These are phyloP conservation scores for Acleris emargana DNA, from an alignment of 2,888 invertebrate genomes.

Conservation along the genomic window DNA sequence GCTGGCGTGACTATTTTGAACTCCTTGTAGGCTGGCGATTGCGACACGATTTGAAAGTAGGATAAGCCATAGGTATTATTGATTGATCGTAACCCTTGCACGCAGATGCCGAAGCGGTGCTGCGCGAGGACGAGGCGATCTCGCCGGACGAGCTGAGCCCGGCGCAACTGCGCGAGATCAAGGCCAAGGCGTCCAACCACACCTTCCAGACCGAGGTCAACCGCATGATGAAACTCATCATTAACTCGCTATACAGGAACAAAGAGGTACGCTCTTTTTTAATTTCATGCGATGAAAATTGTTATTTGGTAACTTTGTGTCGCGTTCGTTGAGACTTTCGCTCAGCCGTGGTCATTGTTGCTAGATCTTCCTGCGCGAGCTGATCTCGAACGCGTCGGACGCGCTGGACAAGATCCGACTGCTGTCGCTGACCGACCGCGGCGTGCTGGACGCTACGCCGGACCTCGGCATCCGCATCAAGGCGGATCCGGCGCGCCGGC, in stretches of 20 bases:
- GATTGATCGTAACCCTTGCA: conserved; percentile 2
- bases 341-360: conserved; percentile 25
- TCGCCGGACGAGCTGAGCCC: conserved; percentile 97
- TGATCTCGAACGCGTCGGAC: conserved; percentile 99
- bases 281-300: not conserved
- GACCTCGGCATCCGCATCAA: conserved; percentile 96
- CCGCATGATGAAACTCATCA: conserved; percentile 99
- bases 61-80: not conserved
- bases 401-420: conserved; percentile 99
- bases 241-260: conserved; percentile 99
- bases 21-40: too few species aligned
- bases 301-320: not conserved
- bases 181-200: conserved; percentile 94
- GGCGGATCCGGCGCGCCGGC: conserved; percentile 95
- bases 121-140: conserved; percentile 98
- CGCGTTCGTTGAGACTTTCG: not conserved
- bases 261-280: conserved; percentile 89
- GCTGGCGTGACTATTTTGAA: too few species aligned
- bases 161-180: conserved; percentile 95
- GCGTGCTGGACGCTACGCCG: conserved; percentile 89
- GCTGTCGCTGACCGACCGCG: conserved; percentile 93
- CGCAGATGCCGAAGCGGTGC: conserved; percentile 94
- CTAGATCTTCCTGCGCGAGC: conserved; percentile 97
- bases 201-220: conserved; percentile 99
- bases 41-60: too few species aligned